Base-by-base conservation (phyloP, 2,797 vertebrate genomes). In the Coendou prehensilis region DNA sequence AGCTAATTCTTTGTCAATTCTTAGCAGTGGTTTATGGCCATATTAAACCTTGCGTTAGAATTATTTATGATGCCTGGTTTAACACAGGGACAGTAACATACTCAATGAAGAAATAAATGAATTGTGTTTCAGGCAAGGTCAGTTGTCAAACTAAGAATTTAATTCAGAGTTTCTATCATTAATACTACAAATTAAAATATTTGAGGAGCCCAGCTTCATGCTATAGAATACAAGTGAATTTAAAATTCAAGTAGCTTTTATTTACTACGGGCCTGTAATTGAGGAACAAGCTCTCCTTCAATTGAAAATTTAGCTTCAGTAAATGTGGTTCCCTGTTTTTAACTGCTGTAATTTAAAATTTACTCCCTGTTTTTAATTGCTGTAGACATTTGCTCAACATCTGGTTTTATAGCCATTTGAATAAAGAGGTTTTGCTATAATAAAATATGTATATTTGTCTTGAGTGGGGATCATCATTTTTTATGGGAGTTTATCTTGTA, bases 351-450 rank as follows among this genome's bases (percentile, higher is more conserved):
- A 67, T 67, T n/a, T 67, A 18, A 67, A 94, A 93, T 93, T 91
- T 94, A 82, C 57, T 95, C 71, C 10, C 28, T 89, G 18, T 93
- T 92, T 97, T 93, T 96, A 97, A 97, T 97, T 97, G 87, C 89
- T 83, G 28, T 64, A 92, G 75, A 87, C 75, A 96, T 96, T 97
- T 85, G 76, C 30, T 93, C 20, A 93, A 76, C 75, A 89, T 87
- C 45, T 88, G 78, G 57, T 86, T 98, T 97, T 94, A 96, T 96
- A 96, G 87, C 81, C 52, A 79, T 83, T 97, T 95, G 96, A 97
- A 92, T 80, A 94, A 95, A 93, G 52, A 93, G 69, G 67, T 56
- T 88, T 93, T 83, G 54, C 84, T 91, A 6, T 94, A 87, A 93
- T 91, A 94, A 92, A 96, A 89, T 91, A 63, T 93, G 75, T 89